Evolutionary conservation across 2,113 vertebrate species (phyloP).

Genomic region (Glareola pratincola): DNA sequence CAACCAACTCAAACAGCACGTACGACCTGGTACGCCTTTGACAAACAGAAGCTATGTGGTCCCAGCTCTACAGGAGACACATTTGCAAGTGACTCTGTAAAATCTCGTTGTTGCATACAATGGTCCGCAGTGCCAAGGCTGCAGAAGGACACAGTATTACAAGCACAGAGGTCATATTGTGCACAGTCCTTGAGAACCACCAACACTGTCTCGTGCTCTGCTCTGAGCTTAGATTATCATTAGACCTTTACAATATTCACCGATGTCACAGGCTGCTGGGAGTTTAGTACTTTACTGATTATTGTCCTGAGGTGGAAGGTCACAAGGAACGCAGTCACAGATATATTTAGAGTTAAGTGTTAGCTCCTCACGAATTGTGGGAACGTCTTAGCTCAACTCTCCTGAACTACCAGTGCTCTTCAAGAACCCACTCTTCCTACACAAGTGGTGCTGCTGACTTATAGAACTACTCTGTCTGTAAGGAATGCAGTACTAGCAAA

Average conservation of each 20-base stretch:
- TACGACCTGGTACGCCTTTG: background rate
- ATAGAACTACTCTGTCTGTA: background rate
- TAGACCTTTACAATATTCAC: background rate
- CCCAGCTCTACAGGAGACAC: background rate
- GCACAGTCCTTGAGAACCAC: background rate
- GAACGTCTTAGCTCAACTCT: background rate
- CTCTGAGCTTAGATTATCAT: background rate
- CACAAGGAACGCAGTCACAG: background rate
- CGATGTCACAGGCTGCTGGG: background rate
- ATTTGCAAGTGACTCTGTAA: background rate
- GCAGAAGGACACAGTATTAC: background rate
- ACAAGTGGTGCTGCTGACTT: background rate
- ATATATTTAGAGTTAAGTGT: background rate
- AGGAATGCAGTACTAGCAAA: background rate
- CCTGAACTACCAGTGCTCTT: background rate
- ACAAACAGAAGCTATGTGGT: background rate
- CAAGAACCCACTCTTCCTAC: background rate
- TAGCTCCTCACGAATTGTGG: background rate
- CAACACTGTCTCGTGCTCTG: background rate
- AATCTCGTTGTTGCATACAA: background rate
- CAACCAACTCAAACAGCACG: background rate
- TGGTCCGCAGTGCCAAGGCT: fast-evolving
- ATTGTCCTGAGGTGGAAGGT: background rate
- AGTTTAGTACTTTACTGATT: background rate
- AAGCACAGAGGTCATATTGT: background rate